phyloP scores from a whole-genome alignment of 2,888 invertebrate genomes.

The Petrophora chlorosata region DNA sequence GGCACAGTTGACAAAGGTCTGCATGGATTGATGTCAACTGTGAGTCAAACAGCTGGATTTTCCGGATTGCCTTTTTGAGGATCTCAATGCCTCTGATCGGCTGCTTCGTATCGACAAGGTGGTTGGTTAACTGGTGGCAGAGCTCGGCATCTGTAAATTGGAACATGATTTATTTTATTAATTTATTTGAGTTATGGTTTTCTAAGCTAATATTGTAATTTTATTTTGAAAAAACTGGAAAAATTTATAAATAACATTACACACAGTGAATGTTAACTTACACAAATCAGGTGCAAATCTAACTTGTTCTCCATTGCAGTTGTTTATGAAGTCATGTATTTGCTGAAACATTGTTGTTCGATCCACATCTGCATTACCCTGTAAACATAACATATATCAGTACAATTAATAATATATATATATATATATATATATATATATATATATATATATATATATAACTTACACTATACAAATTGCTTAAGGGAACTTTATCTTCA shows the following conservation, averaged over 20 bases:
- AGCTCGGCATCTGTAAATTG: conserved; percentile 91
- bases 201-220: no score
- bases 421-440: no score
- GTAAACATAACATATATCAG: conserved; percentile 28
- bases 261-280: no score
- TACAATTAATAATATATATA: no score
- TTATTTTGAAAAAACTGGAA: no score
- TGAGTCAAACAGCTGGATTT: conserved; percentile 93
- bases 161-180: no score
- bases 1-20: conserved; percentile 95
- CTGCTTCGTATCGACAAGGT: conserved; percentile 90
- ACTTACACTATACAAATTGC: no score
- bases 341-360: conserved; percentile 86
- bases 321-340: conserved; percentile 93
- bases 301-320: conserved; percentile 95
- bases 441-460: no score
- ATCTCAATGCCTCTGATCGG: conserved; percentile 93
- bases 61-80: conserved; percentile 92
- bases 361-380: conserved; percentile 74
- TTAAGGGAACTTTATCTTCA: no score
- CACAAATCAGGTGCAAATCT: conserved; percentile 93
- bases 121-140: conserved; percentile 92
- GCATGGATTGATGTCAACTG: conserved; percentile 97
- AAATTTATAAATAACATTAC: no score
- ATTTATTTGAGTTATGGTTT: no score